A percentile compares a stretch with the other conserved stretches of the same genome.
Conservation (phyloP, 2,113 vertebrate genomes). For the Prionailurus viverrinus region DNA sequence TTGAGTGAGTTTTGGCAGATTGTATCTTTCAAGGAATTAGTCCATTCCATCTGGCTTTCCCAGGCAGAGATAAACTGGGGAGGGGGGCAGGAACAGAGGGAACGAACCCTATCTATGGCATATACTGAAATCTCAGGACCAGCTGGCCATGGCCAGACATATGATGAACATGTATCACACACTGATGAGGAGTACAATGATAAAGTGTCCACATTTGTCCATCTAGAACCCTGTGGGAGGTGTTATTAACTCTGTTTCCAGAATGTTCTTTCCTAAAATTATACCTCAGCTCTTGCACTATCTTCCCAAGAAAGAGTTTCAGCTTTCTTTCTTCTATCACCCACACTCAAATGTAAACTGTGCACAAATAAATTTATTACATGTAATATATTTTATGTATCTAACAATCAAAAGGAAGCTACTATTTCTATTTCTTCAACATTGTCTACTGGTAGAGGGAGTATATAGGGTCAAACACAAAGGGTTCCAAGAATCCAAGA, state of each 20-base stretch:
- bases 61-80: not conserved
- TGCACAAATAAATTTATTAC: not conserved
- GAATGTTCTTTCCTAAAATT: not conserved
- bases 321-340: not conserved
- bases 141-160: fast-evolving
- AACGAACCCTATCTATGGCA: not conserved
- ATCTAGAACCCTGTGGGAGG: not conserved
- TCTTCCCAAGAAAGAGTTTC: not conserved
- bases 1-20: not conserved
- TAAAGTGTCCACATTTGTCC: not conserved
- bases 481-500: not conserved
- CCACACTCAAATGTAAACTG: not conserved
- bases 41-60: not conserved
- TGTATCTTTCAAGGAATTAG: not conserved
- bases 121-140: too few species aligned
- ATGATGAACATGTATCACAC: not conserved
- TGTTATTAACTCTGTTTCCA: not conserved
- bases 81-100: not conserved
- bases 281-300: not conserved
- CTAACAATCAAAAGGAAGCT: not conserved
- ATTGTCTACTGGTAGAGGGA: not conserved
- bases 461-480: not conserved
- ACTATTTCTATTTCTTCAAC: not conserved
- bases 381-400: not conserved
- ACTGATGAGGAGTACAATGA: not conserved